Evolutionary conservation across 2,113 vertebrate genomes (phyloP).

Genomic region (Saimiri boliviensis): DNA sequence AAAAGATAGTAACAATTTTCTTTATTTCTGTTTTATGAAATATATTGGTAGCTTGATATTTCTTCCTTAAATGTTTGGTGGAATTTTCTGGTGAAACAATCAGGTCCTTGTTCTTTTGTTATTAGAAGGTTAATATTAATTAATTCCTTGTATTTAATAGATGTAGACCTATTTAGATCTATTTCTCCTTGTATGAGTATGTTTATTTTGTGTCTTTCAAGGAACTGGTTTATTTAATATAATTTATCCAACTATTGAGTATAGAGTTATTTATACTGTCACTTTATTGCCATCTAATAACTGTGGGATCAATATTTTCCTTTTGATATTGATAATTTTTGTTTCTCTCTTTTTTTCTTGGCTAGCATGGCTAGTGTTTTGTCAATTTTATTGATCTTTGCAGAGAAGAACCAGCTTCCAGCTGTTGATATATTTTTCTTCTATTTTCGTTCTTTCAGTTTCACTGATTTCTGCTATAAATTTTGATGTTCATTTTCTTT

Average conservation of each 20-base stretch:
- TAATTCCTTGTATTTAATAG: background rate
- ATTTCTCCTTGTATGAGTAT: background rate
- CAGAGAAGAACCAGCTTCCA: background rate
- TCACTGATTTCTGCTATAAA: background rate
- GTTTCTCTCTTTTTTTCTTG: background rate
- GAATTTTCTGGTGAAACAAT: background rate
- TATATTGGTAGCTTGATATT: background rate
- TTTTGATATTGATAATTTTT: background rate
- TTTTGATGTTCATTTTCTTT: background rate
- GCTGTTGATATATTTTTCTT: background rate
- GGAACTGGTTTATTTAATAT: background rate
- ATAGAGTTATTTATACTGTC: background rate
- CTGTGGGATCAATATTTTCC: background rate
- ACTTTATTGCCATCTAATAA: background rate
- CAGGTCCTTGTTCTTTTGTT: background rate
- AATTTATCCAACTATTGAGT: background rate
- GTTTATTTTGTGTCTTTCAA: background rate
- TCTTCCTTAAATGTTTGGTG: background rate
- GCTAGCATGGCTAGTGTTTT: background rate
- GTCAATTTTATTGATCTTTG: background rate
- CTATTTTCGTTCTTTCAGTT: background rate
- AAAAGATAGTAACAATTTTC: background rate
- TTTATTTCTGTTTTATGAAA: background rate
- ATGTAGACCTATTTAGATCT: background rate
- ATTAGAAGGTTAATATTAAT: background rate